A percentile compares a stretch with the other conserved stretches of the same genome.
phyloP scores from a whole-genome alignment of 1,140 invertebrate species.

The Aphelenchoides besseyi region DNA sequence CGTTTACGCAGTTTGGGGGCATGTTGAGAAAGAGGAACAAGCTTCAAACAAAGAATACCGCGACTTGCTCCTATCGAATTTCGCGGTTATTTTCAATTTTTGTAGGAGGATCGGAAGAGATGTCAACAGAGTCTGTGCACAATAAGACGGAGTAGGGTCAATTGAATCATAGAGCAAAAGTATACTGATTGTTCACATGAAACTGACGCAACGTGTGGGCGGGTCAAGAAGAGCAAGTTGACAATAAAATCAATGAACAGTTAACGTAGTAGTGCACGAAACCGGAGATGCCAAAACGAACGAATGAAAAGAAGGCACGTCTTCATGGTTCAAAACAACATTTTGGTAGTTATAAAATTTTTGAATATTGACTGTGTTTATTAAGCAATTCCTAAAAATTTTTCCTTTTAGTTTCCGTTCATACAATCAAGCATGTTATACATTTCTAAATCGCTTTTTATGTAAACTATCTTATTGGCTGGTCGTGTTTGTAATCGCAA shows the following conservation, averaged over 20 bases:
- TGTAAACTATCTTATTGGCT: too few species aligned
- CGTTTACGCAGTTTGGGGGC: neutral
- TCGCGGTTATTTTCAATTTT: neutral
- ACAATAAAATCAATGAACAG: neutral
- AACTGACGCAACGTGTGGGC: neutral
- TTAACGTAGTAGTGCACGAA: neutral
- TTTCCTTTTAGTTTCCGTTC: neutral
- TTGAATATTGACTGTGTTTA: too few species aligned
- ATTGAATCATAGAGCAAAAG: neutral
- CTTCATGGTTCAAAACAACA: neutral
- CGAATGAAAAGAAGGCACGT: neutral
- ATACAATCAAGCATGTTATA: neutral
- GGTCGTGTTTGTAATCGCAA: too few species aligned
- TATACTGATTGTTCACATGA: neutral
- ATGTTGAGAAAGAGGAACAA: neutral
- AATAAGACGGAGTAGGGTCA: neutral
- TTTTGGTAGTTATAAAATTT: neutral
- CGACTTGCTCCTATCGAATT: neutral
- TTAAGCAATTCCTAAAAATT: too few species aligned
- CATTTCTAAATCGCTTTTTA: slow-evolving; percentile 3
- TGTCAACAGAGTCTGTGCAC: neutral
- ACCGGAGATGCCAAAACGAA: neutral
- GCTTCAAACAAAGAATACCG: neutral
- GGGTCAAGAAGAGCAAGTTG: neutral
- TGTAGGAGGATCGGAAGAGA: neutral